These are phyloP conservation scores for Limanda limanda DNA, from an alignment of 2,113 vertebrate genomes.

Conservation along the genomic window DNA sequence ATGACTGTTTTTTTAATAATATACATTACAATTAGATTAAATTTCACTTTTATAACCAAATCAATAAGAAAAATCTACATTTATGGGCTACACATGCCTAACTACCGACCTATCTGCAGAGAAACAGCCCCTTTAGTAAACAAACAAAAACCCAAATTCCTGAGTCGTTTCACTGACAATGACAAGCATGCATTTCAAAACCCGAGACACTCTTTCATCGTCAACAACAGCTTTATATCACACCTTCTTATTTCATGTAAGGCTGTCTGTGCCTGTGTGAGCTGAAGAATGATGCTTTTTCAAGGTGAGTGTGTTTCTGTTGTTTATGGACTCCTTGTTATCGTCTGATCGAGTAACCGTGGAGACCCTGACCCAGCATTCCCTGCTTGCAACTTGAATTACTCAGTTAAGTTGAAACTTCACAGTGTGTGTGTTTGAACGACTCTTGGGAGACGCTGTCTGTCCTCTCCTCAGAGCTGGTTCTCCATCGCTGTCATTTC, in stretches of 20 bases:
- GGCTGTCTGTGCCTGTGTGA: neutral
- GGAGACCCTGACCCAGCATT: neutral
- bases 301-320: neutral
- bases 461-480: neutral
- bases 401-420: neutral
- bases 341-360: neutral
- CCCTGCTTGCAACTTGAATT: slow-evolving; percentile 2
- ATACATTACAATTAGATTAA: too few relatives aligned
- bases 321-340: neutral
- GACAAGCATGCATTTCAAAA: neutral
- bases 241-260: neutral
- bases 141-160: neutral
- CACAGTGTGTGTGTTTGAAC: neutral
- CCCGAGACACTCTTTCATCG: neutral
- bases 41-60: too few relatives aligned
- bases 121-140: neutral
- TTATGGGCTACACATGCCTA: too few relatives aligned
- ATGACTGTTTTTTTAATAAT: too few relatives aligned
- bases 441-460: neutral
- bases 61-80: too few relatives aligned
- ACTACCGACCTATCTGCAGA: neutral
- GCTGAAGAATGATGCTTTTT: neutral
- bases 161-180: neutral
- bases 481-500: slow-evolving; percentile 27
- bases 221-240: neutral